Evolutionary conservation across 2,888 invertebrate genomes (phyloP).

Genomic region (Meta bourneti): DNA sequence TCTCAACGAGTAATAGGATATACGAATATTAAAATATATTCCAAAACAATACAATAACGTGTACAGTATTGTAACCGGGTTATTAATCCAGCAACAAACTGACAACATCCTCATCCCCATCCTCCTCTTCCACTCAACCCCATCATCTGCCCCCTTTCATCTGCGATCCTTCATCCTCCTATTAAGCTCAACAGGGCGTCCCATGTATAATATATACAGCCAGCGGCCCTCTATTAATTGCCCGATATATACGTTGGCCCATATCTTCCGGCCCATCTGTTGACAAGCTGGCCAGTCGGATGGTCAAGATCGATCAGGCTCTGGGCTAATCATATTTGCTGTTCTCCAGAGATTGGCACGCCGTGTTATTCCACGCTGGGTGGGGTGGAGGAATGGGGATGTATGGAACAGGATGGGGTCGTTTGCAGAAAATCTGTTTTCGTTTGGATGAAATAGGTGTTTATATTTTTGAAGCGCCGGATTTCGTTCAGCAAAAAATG

Average conservation of each 20-base stretch:
- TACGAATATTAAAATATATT: too few relatives aligned
- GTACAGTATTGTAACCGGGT: too few relatives aligned
- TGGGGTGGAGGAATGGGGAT: not conserved
- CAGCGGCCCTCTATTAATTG: slow-evolving; percentile 57
- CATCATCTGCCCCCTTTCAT: too few relatives aligned
- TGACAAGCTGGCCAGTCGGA: slow-evolving; percentile 46
- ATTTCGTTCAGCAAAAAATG: too few relatives aligned
- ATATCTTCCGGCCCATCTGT: slow-evolving; percentile 73
- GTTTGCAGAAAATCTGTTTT: not conserved
- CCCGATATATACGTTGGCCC: slow-evolving; percentile 53
- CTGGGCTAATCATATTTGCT: not conserved
- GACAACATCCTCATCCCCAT: not conserved
- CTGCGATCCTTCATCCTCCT: not conserved
- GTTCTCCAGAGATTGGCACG: not conserved
- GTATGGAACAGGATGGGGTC: not conserved
- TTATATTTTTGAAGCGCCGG: too few relatives aligned
- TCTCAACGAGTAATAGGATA: too few relatives aligned
- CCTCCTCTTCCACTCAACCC: not conserved
- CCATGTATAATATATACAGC: slow-evolving; percentile 14
- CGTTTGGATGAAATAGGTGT: not conserved
- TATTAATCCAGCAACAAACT: not conserved
- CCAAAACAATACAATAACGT: too few relatives aligned
- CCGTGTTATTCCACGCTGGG: not conserved
- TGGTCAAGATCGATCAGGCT: not conserved
- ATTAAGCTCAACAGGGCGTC: not conserved